phyloP scores from a whole-genome alignment of 2,113 vertebrate genomes.

The Coreoperca whiteheadi region DNA sequence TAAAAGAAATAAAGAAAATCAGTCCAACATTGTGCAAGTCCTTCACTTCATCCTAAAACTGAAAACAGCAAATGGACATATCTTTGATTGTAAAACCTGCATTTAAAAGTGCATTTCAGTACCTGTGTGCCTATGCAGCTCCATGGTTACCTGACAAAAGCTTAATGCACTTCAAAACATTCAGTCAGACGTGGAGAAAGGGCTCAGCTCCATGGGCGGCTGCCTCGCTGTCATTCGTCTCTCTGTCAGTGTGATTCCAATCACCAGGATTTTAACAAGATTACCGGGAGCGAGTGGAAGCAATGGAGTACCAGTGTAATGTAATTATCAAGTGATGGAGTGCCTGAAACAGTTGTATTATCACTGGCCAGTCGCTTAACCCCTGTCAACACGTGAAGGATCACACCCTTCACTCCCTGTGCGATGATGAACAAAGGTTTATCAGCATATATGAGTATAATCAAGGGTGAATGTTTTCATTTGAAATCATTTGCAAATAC shows the following conservation, averaged over 20 bases:
- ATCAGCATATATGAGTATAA: background rate
- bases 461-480: background rate
- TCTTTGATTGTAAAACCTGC: conserved; percentile 10
- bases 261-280: conserved; percentile 80
- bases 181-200: conserved; percentile 31
- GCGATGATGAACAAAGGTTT: conserved; percentile 29
- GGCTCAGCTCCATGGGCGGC: conserved; percentile 35
- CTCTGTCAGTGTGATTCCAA: conserved; percentile 76
- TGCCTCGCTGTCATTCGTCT: conserved; percentile 64
- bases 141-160: conserved; percentile 68
- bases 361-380: conserved; percentile 81
- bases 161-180: conserved; percentile 50
- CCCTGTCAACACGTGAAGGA: conserved; percentile 77
- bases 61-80: conserved; percentile 10
- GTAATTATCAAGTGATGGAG: conserved; percentile 83
- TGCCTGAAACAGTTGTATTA: conserved; percentile 79
- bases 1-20: background rate
- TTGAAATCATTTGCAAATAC: background rate
- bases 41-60: background rate
- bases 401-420: conserved; percentile 39
- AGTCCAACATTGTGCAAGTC: background rate
- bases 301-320: conserved; percentile 79
- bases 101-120: conserved; percentile 25
- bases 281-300: conserved; percentile 77
- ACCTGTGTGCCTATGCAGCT: conserved; percentile 41